phyloP scores from a whole-genome alignment of 2,888 invertebrate species.

The Rhogogaster chlorosoma region DNA sequence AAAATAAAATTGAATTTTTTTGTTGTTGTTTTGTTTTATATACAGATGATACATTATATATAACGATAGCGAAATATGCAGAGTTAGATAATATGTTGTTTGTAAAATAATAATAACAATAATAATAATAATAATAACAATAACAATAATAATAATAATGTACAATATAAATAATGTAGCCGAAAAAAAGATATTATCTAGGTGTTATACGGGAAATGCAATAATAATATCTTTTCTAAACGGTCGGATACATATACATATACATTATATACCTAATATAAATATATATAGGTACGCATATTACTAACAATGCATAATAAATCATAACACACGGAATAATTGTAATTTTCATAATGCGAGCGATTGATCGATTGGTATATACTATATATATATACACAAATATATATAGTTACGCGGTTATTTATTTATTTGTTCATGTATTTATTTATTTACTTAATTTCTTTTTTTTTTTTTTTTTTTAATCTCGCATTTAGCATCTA shows the following conservation, averaged over 20 bases:
- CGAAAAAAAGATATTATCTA: constrained; percentile 59
- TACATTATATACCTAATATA: too few species aligned
- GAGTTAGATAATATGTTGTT: constrained; percentile 2
- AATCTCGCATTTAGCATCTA: too few species aligned
- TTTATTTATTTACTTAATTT: too few species aligned
- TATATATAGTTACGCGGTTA: too few species aligned
- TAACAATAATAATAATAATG: background rate
- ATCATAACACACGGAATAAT: too few species aligned
- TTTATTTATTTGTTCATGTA: too few species aligned
- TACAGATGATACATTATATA: background rate
- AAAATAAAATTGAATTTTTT: too few species aligned
- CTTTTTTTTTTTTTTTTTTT: too few species aligned
- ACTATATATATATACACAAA: too few species aligned
- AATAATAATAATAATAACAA: background rate
- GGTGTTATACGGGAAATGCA: constrained; percentile 60
- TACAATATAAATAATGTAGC: constrained; percentile 69
- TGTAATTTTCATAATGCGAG: too few species aligned
- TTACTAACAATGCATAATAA: background rate
- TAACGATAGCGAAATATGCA: background rate
- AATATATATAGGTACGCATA: background rate
- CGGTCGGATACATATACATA: background rate
- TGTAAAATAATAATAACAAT: background rate
- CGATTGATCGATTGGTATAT: too few species aligned
- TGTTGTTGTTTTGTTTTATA: too few species aligned
- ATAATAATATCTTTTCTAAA: constrained; percentile 56